phyloP scores from a whole-genome alignment of 2,888 invertebrate genomes.

The Eupithecia exiguata region DNA sequence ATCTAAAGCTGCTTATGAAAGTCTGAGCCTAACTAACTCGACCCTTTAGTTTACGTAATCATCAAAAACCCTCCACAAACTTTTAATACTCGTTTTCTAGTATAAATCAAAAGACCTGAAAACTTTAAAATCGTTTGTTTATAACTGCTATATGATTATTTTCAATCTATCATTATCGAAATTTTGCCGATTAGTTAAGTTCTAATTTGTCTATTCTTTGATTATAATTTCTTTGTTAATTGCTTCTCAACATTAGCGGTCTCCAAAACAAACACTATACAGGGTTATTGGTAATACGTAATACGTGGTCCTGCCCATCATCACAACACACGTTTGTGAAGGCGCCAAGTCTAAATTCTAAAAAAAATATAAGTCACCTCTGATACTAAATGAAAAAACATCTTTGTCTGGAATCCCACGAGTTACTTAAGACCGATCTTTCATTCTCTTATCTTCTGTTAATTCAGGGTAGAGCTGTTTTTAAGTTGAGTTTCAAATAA shows the following conservation, averaged over 20 bases:
- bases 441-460: too few species aligned
- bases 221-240: background rate
- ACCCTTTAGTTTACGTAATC: slow-evolving; percentile 4
- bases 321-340: too few species aligned
- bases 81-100: background rate
- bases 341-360: too few species aligned
- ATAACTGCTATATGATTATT: background rate
- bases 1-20: slow-evolving; percentile 6
- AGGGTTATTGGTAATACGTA: too few species aligned
- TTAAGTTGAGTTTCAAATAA: too few species aligned
- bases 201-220: too few species aligned
- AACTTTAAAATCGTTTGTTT: background rate
- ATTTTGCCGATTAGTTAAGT: background rate
- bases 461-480: too few species aligned
- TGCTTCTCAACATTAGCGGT: background rate
- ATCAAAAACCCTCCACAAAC: slow-evolving; percentile 4
- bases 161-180: background rate
- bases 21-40: slow-evolving; percentile 6
- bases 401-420: too few species aligned
- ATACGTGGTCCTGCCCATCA: too few species aligned
- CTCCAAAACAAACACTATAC: slow-evolving; percentile 5
- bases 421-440: too few species aligned
- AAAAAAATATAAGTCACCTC: too few species aligned
- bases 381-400: too few species aligned
- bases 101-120: background rate